phyloP scores from a whole-genome alignment of 2,888 invertebrate species.

The Ischnura elegans region DNA sequence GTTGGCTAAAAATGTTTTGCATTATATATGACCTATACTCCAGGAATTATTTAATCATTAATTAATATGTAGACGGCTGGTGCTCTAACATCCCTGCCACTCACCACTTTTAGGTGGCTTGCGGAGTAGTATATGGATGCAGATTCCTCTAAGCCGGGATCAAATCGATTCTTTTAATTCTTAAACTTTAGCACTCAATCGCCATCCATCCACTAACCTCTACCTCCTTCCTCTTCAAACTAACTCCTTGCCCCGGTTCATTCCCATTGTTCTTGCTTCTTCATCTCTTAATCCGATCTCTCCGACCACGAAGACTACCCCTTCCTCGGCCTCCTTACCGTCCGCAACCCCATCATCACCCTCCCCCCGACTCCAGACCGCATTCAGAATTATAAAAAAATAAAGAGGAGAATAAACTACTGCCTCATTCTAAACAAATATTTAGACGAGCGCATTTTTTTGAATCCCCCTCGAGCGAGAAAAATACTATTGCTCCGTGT shows the following conservation, averaged over 20 bases:
- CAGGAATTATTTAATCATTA: too few relatives aligned
- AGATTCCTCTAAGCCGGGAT: too few relatives aligned
- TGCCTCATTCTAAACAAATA: not conserved
- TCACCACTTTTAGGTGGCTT: too few relatives aligned
- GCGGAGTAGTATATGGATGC: too few relatives aligned
- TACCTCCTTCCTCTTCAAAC: not conserved
- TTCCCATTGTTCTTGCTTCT: not conserved
- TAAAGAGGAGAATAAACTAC: not conserved
- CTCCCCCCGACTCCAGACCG: too few relatives aligned
- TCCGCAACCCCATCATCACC: not conserved
- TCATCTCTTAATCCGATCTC: conserved; percentile 13
- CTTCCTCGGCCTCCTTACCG: not conserved
- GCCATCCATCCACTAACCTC: not conserved
- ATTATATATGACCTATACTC: too few relatives aligned
- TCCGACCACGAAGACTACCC: not conserved
- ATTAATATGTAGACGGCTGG: too few relatives aligned
- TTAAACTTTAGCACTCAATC: too few relatives aligned
- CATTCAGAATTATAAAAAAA: too few relatives aligned
- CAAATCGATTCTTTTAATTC: too few relatives aligned
- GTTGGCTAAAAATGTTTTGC: too few relatives aligned
- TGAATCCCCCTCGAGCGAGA: not conserved
- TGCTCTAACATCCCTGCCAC: too few relatives aligned
- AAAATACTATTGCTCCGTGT: not conserved
- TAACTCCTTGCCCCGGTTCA: not conserved
- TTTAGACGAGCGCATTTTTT: not conserved